A percentile compares a stretch with the other conserved stretches of the same genome.
Conservation (phyloP, 2,888 invertebrate genomes). For the Athrips mouffetella region DNA sequence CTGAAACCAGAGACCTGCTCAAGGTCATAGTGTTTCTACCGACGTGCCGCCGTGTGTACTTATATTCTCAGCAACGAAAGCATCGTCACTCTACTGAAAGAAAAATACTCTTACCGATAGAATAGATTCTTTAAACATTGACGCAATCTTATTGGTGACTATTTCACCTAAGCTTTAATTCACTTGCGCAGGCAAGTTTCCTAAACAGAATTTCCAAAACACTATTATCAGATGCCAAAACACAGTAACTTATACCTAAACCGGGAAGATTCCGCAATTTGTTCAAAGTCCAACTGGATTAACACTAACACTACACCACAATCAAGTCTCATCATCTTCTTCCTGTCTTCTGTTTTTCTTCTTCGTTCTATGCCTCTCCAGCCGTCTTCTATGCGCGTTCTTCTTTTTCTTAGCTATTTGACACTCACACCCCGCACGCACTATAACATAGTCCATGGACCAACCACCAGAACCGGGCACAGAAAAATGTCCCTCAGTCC, state of each 20-base stretch:
- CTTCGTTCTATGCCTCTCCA: slow-evolving; percentile 54
- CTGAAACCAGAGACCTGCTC: too few relatives aligned
- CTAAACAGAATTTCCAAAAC: not conserved
- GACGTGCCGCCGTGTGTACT: too few relatives aligned
- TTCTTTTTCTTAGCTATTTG: slow-evolving; percentile 81
- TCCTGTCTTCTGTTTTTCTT: slow-evolving; percentile 54
- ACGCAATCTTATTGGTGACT: too few relatives aligned
- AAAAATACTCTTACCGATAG: too few relatives aligned
- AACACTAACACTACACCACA: slow-evolving; percentile 39
- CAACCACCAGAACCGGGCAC: slow-evolving; percentile 80
- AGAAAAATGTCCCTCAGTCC: slow-evolving; percentile 60
- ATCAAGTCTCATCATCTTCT: slow-evolving; percentile 65
- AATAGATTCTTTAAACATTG: too few relatives aligned
- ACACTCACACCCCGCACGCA: slow-evolving; percentile 91
- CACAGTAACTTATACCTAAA: slow-evolving; percentile 36
- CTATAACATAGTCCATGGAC: slow-evolving; percentile 89
- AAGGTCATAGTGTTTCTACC: too few relatives aligned
- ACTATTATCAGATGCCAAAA: slow-evolving; percentile 10
- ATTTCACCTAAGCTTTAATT: too few relatives aligned
- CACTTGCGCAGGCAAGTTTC: too few relatives aligned
- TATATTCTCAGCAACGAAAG: too few relatives aligned
- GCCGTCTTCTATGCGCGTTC: slow-evolving; percentile 41
- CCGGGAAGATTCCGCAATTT: slow-evolving; percentile 46
- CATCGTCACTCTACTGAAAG: too few relatives aligned
- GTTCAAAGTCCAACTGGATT: slow-evolving; percentile 59